Evolutionary conservation across 2,888 invertebrate species (phyloP).

Genomic region (Stenoptilia bipunctidactyla): DNA sequence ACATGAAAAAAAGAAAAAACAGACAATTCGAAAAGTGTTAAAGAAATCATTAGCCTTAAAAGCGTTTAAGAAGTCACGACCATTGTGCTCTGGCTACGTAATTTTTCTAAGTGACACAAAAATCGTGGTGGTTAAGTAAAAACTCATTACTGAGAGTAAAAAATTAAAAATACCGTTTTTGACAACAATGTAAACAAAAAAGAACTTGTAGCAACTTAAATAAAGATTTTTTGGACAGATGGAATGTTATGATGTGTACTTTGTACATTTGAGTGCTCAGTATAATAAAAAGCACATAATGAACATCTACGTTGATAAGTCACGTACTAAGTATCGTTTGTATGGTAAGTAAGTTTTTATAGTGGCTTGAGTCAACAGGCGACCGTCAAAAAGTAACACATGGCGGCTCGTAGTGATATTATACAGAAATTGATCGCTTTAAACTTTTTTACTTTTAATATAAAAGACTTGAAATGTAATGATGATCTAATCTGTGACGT

Average conservation of each 20-base stretch:
- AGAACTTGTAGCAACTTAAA: no score
- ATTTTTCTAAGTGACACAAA: slow-evolving; percentile 13
- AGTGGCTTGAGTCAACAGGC: background rate
- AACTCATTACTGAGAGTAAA: slow-evolving; percentile 11
- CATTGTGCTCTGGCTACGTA: background rate
- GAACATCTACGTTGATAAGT: background rate
- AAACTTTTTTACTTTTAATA: no score
- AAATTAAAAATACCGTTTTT: no score
- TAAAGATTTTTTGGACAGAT: no score
- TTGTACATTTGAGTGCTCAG: background rate
- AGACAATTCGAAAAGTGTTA: slow-evolving; percentile 8
- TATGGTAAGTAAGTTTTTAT: background rate
- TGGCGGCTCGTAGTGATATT: background rate
- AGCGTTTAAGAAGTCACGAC: slow-evolving; percentile 8
- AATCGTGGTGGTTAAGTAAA: slow-evolving; percentile 10
- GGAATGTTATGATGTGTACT: no score
- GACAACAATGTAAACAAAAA: no score
- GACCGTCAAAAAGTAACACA: background rate
- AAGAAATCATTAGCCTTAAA: slow-evolving; percentile 17
- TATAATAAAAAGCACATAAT: background rate
- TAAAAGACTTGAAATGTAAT: background rate
- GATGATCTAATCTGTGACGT: no score
- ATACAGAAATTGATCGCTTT: no score
- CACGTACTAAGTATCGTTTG: slow-evolving; percentile 1
- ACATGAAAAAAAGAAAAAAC: background rate